phyloP scores from a whole-genome alignment of 2,113 vertebrate species.

The Chloropsis cyanopogon region DNA sequence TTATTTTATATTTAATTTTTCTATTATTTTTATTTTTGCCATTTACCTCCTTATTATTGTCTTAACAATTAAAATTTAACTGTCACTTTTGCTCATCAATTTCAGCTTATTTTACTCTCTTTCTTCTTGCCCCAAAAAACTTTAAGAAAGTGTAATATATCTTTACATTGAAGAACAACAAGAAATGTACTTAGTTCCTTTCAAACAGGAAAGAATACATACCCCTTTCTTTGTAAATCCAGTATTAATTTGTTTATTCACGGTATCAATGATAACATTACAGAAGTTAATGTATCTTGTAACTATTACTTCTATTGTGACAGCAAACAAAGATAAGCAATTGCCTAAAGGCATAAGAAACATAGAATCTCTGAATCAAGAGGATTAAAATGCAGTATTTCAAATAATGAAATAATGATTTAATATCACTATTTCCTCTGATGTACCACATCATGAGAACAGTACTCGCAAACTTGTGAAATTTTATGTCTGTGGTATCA shows the following conservation, averaged over 20 bases:
- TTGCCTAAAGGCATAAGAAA: not conserved
- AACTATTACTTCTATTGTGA: not conserved
- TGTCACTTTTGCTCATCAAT: not conserved
- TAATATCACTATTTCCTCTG: not conserved
- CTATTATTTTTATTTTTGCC: not conserved
- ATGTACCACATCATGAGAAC: not conserved
- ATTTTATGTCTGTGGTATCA: not conserved
- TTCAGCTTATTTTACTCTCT: not conserved
- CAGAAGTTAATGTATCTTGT: not conserved
- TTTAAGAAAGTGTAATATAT: not conserved
- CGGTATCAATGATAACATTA: not conserved
- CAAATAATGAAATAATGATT: not conserved
- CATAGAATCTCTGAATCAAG: not conserved
- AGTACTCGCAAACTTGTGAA: accelerated
- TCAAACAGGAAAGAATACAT: not conserved
- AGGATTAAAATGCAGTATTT: not conserved
- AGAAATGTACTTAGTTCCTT: not conserved
- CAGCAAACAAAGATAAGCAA: not conserved
- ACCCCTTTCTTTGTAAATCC: not conserved
- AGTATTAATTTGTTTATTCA: not conserved
- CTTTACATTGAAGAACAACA: not conserved
- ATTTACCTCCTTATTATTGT: not conserved
- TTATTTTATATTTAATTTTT: not conserved
- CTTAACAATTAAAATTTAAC: not conserved
- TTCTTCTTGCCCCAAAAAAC: not conserved